Conservation (phyloP, 2,888 invertebrate species). For the Tenthredo scrophulariae region DNA sequence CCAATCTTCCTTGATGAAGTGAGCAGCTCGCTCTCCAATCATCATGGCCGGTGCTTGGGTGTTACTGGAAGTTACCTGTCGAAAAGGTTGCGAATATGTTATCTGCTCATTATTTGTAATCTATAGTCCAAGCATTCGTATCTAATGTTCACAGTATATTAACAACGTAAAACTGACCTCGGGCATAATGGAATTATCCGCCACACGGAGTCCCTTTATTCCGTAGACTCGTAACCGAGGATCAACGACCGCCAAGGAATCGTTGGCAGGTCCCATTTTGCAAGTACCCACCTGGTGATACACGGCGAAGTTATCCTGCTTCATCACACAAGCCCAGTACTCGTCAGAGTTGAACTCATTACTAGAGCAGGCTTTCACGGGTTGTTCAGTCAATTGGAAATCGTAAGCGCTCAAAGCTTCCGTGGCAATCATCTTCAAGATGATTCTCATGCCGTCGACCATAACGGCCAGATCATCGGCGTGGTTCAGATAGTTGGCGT, state of each 20-base stretch:
- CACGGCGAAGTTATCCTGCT: slow-evolving; percentile 86
- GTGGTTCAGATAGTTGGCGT: slow-evolving; percentile 87
- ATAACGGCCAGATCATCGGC: slow-evolving; percentile 83
- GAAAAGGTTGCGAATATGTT: no score
- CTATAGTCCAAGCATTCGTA: background rate
- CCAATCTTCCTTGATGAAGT: slow-evolving; percentile 22
- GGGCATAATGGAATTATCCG: slow-evolving; percentile 63
- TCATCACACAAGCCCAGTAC: slow-evolving; percentile 87
- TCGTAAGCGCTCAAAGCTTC: slow-evolving; percentile 72
- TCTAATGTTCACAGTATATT: background rate
- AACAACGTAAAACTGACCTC: background rate
- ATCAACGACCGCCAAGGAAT: slow-evolving; percentile 88
- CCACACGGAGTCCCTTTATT: background rate
- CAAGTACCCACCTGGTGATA: slow-evolving; percentile 91
- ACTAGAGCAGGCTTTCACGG: slow-evolving; percentile 61
- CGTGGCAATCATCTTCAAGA: slow-evolving; percentile 80
- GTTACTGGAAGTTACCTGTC: background rate
- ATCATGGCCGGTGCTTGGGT: background rate
- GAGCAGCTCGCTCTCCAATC: slow-evolving; percentile 3
- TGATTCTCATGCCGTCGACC: slow-evolving; percentile 82
- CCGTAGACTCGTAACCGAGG: slow-evolving; percentile 58
- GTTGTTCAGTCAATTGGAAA: slow-evolving; percentile 56
- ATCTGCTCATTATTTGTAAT: no score
- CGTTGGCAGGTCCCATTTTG: slow-evolving; percentile 88
- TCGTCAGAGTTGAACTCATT: slow-evolving; percentile 79